Conservation (phyloP, 2,113 vertebrate genomes). For the Menura novaehollandiae region DNA sequence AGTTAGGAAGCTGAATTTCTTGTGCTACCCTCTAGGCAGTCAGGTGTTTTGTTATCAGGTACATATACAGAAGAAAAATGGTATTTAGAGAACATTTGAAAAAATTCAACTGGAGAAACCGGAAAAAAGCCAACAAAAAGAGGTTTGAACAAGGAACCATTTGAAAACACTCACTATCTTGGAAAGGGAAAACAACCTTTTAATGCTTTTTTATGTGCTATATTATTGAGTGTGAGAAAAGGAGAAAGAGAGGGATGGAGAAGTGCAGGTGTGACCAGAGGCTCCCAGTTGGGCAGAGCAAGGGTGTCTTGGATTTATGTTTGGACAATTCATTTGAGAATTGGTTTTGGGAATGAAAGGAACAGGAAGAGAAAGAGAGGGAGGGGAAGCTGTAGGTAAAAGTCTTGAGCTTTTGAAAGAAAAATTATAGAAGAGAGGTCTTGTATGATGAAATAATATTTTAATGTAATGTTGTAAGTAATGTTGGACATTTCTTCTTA, state of each 20-base stretch:
- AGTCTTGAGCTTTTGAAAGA: not conserved
- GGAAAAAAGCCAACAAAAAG: not conserved
- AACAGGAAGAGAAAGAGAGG: not conserved
- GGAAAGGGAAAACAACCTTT: not conserved
- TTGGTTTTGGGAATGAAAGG: not conserved
- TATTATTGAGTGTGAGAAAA: not conserved
- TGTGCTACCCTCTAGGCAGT: not conserved
- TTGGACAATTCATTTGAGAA: not conserved
- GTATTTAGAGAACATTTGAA: not conserved
- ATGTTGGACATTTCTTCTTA: not conserved
- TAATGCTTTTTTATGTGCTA: not conserved
- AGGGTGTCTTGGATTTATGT: not conserved
- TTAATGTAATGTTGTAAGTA: not conserved
- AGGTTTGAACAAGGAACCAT: not conserved
- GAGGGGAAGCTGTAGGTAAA: not conserved
- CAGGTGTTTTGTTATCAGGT: not conserved
- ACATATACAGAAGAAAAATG: not conserved
- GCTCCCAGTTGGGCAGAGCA: not conserved
- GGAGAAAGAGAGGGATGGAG: not conserved
- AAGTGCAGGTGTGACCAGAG: not conserved
- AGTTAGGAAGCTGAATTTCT: not conserved
- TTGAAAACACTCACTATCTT: not conserved
- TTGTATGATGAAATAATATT: not conserved
- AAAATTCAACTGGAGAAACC: not conserved
- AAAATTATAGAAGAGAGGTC: not conserved